Evolutionary conservation across 2,113 vertebrate species (phyloP).

Genomic region (Dicerorhinus sumatrensis): DNA sequence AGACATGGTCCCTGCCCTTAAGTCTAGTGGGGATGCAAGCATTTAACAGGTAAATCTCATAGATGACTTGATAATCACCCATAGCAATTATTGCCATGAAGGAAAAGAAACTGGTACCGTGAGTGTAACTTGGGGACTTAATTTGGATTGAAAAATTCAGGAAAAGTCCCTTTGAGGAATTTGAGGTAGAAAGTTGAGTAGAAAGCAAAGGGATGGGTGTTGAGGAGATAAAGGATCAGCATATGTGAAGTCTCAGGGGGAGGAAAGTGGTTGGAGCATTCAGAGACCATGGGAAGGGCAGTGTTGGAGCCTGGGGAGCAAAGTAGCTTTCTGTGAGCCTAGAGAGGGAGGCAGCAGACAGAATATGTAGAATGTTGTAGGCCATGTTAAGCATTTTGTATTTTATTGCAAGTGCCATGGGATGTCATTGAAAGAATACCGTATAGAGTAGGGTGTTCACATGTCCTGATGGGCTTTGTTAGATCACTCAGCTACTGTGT

Average conservation of each 20-base stretch:
- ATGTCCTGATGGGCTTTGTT: neutral
- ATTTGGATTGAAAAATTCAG: neutral
- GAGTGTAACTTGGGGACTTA: neutral
- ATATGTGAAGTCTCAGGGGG: neutral
- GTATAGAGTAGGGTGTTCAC: neutral
- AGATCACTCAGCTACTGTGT: neutral
- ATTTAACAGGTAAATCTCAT: neutral
- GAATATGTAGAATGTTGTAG: neutral
- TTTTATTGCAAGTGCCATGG: neutral
- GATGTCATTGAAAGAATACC: neutral
- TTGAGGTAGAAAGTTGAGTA: neutral
- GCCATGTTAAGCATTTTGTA: neutral
- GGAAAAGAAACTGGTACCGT: neutral
- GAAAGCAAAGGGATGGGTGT: neutral
- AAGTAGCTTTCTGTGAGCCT: neutral
- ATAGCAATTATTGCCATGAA: neutral
- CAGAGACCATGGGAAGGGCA: neutral
- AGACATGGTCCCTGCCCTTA: neutral
- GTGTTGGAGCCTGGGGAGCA: neutral
- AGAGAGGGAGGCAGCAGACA: neutral
- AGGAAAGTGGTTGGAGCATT: neutral
- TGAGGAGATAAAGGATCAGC: neutral
- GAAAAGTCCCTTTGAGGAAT: neutral
- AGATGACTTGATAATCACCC: neutral
- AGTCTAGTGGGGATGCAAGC: neutral